Base-by-base conservation (phyloP, 1,140 invertebrate species). In the Drosophila murphyi region DNA sequence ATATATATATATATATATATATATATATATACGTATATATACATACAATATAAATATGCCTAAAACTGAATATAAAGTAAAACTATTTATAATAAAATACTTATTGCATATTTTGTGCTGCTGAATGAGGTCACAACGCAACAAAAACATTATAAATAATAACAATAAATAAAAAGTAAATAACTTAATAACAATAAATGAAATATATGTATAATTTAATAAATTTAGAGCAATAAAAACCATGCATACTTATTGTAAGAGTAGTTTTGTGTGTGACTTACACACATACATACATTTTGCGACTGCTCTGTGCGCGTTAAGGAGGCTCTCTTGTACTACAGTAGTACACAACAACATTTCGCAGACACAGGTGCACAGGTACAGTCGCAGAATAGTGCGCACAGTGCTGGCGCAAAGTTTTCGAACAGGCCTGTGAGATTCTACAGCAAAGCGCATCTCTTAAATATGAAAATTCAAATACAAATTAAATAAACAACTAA, bases 91-190 rank as follows among this genome's bases (percentile, higher is more conserved):
- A 74, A 74, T 45, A 74, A 62, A 74, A 41, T 62, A 73, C 45
- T 75, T 76, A 88, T 72, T 82, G 82, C 82, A 87, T 88, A 88
- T 88, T 89, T 88, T 89, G 85, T 89, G 80, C 85, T 89, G 85
- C 85, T 89, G 80, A 88, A 88, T 72, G 80, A 88, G 76, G 85
- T 88, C 85, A 88, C 85, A 88, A 88, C 85, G 85, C 85, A 88
- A 88, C 85, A 88, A 79, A 55, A 68, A 62, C 62, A 57, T 52
- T 6, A 64, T 10, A 54, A 62, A 63, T 43, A 65, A 52, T 20
- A 20, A 20, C 20, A 52, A 29, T 31, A 72, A 61, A 50, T 10
- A 48, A 43, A 61, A 67, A 8, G 48, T 20, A 37, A 61, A 62
- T 6, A 54, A 52, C n/a, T 43, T 39, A 43, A 67, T 65, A 63